Conservation (phyloP, 2,113 vertebrate genomes). For the Dinomys branickii region DNA sequence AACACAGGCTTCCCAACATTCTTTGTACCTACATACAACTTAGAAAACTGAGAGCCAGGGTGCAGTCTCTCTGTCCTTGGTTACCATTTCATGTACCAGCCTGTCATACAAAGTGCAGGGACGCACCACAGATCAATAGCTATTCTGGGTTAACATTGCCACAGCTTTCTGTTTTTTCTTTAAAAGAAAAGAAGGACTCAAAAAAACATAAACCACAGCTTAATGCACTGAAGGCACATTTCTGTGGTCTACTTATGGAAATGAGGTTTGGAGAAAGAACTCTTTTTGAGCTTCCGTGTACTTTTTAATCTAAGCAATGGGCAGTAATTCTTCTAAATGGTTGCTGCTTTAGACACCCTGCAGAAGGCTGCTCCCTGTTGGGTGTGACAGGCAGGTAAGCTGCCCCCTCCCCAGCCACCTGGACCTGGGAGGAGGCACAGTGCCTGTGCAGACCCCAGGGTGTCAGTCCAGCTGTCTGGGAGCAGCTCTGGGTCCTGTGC, state of each 20-base stretch:
- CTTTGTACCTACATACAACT: not conserved
- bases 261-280: conserved; percentile 1
- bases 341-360: not conserved
- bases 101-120: not conserved
- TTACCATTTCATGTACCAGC: not conserved
- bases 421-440: not conserved
- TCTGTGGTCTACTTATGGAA: conserved; percentile 40
- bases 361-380: not conserved
- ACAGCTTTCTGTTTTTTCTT: not conserved
- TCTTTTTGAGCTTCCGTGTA: not conserved
- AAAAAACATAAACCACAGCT: conserved; percentile 17
- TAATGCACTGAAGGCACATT: conserved; percentile 32
- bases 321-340: not conserved
- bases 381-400: not conserved
- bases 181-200: not conserved
- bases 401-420: not conserved
- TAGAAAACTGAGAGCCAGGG: not conserved
- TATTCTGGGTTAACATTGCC: conserved; percentile 60
- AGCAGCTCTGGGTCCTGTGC: not conserved
- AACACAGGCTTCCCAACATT: not conserved
- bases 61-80: conserved; percentile 56
- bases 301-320: not conserved
- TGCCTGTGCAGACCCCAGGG: not conserved
- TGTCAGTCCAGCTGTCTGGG: not conserved
- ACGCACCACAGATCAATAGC: conserved; percentile 72